These are phyloP conservation scores for Marmota flaviventris DNA, from an alignment of 2,113 vertebrate species.

Conservation along the genomic window DNA sequence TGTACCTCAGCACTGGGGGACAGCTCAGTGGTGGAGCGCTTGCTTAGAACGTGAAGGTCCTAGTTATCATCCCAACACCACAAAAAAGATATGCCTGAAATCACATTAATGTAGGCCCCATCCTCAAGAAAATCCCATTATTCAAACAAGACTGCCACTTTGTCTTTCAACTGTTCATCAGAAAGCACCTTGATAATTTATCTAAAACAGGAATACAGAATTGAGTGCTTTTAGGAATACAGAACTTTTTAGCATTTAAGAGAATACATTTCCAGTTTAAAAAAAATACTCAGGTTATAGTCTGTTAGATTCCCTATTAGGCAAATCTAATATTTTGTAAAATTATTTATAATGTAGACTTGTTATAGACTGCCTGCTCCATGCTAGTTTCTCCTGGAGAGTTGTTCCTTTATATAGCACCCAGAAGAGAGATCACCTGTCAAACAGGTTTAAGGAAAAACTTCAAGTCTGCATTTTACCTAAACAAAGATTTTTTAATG, in stretches of 20 bases:
- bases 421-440: background rate
- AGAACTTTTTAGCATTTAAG: background rate
- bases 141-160: background rate
- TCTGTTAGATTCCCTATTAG: background rate
- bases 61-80: background rate
- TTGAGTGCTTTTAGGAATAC: background rate
- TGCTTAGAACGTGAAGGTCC: background rate
- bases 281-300: no score
- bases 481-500: background rate
- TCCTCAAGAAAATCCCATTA: background rate
- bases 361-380: no score
- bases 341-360: background rate
- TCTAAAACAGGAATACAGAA: background rate
- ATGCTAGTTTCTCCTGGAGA: background rate
- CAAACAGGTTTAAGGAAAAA: background rate
- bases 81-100: background rate
- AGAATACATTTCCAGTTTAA: background rate
- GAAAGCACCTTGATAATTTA: background rate
- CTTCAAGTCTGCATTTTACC: background rate
- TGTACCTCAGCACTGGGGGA: background rate
- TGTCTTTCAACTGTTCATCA: background rate
- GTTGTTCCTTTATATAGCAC: background rate
- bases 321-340: background rate
- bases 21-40: no score
- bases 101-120: background rate